phyloP scores from a whole-genome alignment of 2,797 vertebrate genomes.

The Coregonus suidteri region DNA sequence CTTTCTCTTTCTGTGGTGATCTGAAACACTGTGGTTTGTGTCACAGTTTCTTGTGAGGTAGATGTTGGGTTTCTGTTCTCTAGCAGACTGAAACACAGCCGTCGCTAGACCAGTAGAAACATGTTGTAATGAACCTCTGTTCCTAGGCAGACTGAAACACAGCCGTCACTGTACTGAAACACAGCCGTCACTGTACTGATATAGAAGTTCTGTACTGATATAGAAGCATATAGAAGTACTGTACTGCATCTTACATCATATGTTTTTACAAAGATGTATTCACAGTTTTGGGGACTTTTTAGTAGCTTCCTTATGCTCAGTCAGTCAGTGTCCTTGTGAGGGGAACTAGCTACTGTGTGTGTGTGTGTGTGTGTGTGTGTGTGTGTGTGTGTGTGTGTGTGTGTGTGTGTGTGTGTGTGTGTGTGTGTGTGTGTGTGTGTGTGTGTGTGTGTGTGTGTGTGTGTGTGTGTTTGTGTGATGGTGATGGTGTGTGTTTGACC shows the following conservation, averaged over 20 bases:
- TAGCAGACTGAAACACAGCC: not conserved
- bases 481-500: constrained; percentile 36
- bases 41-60: constrained; percentile 51
- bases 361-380: not conserved
- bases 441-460: not conserved
- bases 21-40: constrained; percentile 69
- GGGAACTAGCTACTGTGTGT: not conserved
- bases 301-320: not conserved
- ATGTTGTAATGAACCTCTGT: no score
- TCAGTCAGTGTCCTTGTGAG: not conserved
- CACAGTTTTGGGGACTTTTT: not conserved
- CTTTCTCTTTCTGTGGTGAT: constrained; percentile 50
- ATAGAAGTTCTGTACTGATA: not conserved
- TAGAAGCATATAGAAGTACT: not conserved
- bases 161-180: not conserved
- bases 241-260: no score
- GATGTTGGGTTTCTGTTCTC: constrained; percentile 37
- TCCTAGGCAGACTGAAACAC: not conserved
- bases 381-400: not conserved
- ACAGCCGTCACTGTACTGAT: not conserved
- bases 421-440: not conserved
- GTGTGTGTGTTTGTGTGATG: not conserved
- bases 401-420: not conserved
- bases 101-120: not conserved
- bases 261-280: not conserved